Percentiles rank a stretch among this genome's conserved stretches.
Conservation (phyloP, 2,888 invertebrate species). For the Acanthococcus lagerstroemiae region DNA sequence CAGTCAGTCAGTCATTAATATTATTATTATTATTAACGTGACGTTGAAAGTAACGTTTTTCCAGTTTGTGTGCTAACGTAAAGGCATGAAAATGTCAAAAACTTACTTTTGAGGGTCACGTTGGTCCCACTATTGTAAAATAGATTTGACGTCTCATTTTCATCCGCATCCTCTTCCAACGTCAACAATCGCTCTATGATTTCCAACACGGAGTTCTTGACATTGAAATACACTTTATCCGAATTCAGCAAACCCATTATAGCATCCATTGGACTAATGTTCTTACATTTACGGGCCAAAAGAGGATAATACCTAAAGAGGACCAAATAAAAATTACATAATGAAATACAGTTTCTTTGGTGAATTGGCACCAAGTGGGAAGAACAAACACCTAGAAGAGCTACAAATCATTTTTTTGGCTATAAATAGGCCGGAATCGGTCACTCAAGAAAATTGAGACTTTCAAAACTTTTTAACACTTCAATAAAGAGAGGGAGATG, state of each 20-base stretch:
- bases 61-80: too few relatives aligned
- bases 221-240: slow-evolving; percentile 55
- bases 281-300: slow-evolving; percentile 49
- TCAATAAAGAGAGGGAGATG: too few relatives aligned
- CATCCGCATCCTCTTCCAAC: slow-evolving; percentile 51
- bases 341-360: background rate
- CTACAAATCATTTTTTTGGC: too few relatives aligned
- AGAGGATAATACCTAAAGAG: slow-evolving; percentile 53
- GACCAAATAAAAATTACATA: background rate
- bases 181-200: slow-evolving; percentile 65
- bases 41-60: too few relatives aligned
- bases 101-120: too few relatives aligned
- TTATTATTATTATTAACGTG: too few relatives aligned
- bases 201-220: slow-evolving; percentile 58
- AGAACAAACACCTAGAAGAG: background rate
- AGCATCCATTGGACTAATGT: slow-evolving; percentile 48
- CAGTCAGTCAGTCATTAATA: too few relatives aligned
- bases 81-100: too few relatives aligned
- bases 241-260: slow-evolving; percentile 61
- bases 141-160: background rate
- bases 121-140: slow-evolving; percentile 37
- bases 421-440: too few relatives aligned
- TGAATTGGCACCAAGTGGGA: too few relatives aligned
- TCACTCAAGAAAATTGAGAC: too few relatives aligned
- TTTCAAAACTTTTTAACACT: too few relatives aligned